Percentiles rank a stretch among this genome's conserved stretches.
These are phyloP conservation scores for Drosophila sucinea DNA, from an alignment of 1,140 invertebrate genomes.

Conservation along the genomic window DNA sequence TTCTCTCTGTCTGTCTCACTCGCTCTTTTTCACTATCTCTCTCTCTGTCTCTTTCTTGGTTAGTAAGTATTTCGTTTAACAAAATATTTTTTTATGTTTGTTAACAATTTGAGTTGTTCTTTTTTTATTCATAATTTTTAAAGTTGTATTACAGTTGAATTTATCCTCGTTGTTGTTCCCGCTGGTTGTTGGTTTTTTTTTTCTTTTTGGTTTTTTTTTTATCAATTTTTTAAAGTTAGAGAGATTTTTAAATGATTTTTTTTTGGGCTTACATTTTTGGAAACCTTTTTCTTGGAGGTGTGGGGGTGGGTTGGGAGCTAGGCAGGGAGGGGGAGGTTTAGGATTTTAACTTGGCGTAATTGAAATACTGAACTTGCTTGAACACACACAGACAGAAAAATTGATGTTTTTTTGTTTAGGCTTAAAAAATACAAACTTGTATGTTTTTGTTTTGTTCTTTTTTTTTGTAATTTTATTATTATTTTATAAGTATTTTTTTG, in stretches of 20 bases:
- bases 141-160: conserved; percentile 76
- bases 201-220: conserved; percentile 24
- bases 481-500: conserved; percentile 15
- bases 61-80: conserved; percentile 56
- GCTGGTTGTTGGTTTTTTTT: conserved; percentile 60
- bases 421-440: conserved; percentile 31
- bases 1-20: not conserved
- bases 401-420: conserved; percentile 45
- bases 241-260: conserved; percentile 38
- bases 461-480: conserved; percentile 28
- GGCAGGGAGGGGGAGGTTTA: not conserved
- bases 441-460: conserved; percentile 28
- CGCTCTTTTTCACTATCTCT: not conserved
- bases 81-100: conserved; percentile 63
- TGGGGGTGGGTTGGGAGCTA: conserved; percentile 17
- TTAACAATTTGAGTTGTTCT: conserved; percentile 60
- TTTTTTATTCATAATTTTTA: conserved; percentile 43
- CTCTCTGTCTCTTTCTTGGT: conserved; percentile 15
- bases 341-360: conserved; percentile 64
- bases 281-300: conserved; percentile 43
- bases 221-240: conserved; percentile 40
- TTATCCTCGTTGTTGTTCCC: conserved; percentile 82
- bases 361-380: conserved; percentile 78
- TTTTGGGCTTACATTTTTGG: conserved; percentile 48
- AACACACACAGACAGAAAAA: conserved; percentile 67